A percentile compares a stretch with the other conserved stretches of the same genome.
These are phyloP conservation scores for Kryptolebias marmoratus DNA, from an alignment of 2,113 vertebrate genomes.

Conservation along the genomic window DNA sequence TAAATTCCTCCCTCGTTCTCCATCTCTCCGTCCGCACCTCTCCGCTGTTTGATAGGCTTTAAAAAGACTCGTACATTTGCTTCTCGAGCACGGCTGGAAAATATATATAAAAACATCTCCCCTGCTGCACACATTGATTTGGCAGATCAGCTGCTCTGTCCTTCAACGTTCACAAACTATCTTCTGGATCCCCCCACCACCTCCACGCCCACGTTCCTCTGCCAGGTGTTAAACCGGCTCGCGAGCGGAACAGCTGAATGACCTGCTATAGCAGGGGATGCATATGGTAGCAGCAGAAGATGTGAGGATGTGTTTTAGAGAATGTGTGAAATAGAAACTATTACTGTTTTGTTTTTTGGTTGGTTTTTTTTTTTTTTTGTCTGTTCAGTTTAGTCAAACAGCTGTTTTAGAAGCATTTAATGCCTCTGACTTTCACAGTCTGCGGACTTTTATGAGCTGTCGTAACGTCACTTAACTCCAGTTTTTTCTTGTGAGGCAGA, in stretches of 20 bases:
- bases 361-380: not conserved
- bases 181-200: conserved; percentile 20
- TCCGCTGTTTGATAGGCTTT: conserved; percentile 13
- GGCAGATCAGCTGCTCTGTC: conserved; percentile 38
- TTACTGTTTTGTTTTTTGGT: not conserved
- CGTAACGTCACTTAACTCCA: not conserved
- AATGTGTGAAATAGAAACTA: conserved; percentile 19
- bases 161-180: conserved; percentile 25
- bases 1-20: conserved; percentile 1
- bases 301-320: not conserved
- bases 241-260: conserved; percentile 10
- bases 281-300: conserved; percentile 17
- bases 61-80: conserved; percentile 21
- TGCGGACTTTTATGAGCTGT: conserved; percentile 3
- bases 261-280: conserved; percentile 26
- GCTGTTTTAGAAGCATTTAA: conserved; percentile 24
- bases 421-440: not conserved
- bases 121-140: conserved; percentile 49
- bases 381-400: conserved; percentile 8
- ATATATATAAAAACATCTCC: conserved; percentile 25
- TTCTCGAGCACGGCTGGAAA: conserved; percentile 27
- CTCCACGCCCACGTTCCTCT: conserved; percentile 27
- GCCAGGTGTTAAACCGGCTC: conserved; percentile 17
- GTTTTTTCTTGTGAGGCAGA: too few relatives aligned
- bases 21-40: not conserved